Conservation (phyloP, 1,140 invertebrate species). For the Ectropis grisescens region DNA sequence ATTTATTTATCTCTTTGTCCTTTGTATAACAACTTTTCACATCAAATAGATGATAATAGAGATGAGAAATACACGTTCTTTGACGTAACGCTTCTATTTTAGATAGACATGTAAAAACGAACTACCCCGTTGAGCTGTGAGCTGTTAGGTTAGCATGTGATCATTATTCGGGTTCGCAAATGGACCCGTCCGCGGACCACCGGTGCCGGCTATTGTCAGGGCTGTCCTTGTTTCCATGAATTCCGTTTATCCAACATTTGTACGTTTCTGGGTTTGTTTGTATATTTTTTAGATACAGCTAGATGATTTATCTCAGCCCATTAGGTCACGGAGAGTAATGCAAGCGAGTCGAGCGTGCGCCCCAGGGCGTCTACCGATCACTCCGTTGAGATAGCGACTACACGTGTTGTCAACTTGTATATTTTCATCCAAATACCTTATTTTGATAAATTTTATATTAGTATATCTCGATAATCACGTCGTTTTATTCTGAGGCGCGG, state of each 20-base stretch:
- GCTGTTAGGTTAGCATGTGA: no score
- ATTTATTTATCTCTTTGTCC: no score
- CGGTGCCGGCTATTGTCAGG: conserved; percentile 44
- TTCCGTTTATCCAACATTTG: conserved; percentile 56
- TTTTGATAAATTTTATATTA: conserved; percentile 51
- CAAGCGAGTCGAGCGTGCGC: conserved; percentile 27
- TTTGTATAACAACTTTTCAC: no score
- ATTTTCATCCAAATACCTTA: conserved; percentile 57
- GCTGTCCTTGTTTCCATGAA: conserved; percentile 63
- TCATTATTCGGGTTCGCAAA: conserved; percentile 23
- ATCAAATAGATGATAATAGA: no score
- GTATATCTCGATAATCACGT: conserved; percentile 41
- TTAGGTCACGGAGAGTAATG: conserved; percentile 59
- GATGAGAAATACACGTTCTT: no score
- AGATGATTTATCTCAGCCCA: conserved; percentile 59
- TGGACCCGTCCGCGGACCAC: conserved; percentile 31
- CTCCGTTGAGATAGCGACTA: conserved; percentile 51
- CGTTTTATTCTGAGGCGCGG: conserved; percentile 36
- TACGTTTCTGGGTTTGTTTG: conserved; percentile 38
- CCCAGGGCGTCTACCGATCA: conserved; percentile 50
- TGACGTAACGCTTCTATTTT: no score
- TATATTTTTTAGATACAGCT: conserved; percentile 26
- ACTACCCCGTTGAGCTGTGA: no score
- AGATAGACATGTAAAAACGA: no score
- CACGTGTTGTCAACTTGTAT: conserved; percentile 66